Conservation (phyloP, 2,797 vertebrate species). For the Babyrousa celebensis region DNA sequence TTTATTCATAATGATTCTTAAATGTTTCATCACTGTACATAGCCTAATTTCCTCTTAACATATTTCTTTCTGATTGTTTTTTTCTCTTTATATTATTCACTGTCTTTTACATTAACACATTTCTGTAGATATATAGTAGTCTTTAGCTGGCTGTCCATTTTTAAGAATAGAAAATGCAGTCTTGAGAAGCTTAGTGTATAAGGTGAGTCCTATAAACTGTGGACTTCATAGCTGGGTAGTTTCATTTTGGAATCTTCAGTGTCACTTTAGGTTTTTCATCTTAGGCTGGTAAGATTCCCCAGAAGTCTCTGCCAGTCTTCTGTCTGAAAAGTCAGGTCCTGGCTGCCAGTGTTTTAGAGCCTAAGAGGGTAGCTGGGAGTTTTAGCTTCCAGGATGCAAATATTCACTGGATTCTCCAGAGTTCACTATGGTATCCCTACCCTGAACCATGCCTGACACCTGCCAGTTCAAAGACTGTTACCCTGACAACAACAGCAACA, state of each 20-base stretch:
- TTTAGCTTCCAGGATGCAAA: neutral
- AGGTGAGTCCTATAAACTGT: neutral
- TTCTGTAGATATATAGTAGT: neutral
- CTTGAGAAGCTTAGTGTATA: neutral
- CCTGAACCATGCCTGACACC: neutral
- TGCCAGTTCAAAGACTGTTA: neutral
- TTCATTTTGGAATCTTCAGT: neutral
- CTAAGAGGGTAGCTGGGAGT: neutral
- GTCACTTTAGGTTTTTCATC: neutral
- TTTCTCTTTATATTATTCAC: neutral
- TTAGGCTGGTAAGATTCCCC: neutral
- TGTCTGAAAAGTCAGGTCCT: neutral
- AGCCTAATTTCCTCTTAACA: neutral
- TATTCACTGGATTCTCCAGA: neutral
- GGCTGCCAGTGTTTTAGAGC: neutral
- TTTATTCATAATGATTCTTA: neutral
- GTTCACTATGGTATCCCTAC: neutral
- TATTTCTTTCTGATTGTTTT: neutral
- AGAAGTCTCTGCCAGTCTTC: constrained; percentile 1
- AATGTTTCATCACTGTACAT: neutral
- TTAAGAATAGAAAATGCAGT: constrained; percentile 30
- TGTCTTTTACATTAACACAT: neutral
- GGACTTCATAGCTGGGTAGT: neutral
- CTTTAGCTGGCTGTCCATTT: neutral
- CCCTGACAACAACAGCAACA: neutral